Evolutionary conservation across 2,797 vertebrate species (phyloP).

Genomic region (Carduelis carduelis): DNA sequence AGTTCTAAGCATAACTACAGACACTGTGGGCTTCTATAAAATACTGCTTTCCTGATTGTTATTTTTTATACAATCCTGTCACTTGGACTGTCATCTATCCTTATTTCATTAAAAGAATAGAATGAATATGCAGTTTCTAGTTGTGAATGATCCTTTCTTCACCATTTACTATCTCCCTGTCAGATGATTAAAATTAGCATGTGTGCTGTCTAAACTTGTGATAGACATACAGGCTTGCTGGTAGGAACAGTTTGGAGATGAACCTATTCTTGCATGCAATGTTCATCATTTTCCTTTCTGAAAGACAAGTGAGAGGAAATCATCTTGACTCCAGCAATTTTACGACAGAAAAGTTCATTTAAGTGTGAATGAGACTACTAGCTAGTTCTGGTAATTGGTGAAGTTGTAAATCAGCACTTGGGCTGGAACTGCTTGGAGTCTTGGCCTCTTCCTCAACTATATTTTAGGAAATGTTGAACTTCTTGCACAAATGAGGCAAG

Average conservation of each 20-base stretch:
- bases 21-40: not conserved
- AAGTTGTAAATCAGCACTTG: not conserved
- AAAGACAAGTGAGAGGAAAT: not conserved
- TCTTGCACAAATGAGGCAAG: not conserved
- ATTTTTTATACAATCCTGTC: not conserved
- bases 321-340: not conserved
- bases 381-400: not conserved
- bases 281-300: not conserved
- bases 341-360: accelerated
- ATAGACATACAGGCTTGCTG: not conserved
- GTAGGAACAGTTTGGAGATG: not conserved
- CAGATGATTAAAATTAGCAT: not conserved
- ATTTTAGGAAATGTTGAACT: not conserved
- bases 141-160: not conserved
- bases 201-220: not conserved
- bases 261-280: not conserved
- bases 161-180: not conserved
- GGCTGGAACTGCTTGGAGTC: not conserved
- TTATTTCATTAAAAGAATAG: not conserved
- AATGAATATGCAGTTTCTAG: not conserved
- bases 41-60: not conserved
- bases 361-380: not conserved
- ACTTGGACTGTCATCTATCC: not conserved
- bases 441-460: not conserved
- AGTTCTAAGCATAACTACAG: not conserved